Percentiles rank a stretch among this genome's conserved stretches.
These are phyloP conservation scores for Hypsibius dujardini DNA, from an alignment of 1,140 invertebrate species.

Conservation along the genomic window DNA sequence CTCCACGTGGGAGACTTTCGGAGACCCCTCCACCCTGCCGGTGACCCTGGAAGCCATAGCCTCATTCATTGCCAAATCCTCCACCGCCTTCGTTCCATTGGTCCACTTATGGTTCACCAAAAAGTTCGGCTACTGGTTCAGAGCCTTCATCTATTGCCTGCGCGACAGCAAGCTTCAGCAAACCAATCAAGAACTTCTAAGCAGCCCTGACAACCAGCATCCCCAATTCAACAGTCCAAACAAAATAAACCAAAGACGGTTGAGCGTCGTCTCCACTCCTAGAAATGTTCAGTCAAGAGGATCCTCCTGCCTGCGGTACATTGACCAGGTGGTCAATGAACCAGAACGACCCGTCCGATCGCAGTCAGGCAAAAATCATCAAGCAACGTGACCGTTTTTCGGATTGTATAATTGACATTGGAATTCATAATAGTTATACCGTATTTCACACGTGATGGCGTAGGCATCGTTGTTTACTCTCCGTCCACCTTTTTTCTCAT, in stretches of 20 bases:
- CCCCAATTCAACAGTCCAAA: background rate
- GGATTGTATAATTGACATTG: no score
- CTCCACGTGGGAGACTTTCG: background rate
- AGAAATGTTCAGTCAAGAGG: background rate
- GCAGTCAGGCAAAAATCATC: no score
- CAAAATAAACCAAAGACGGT: no score
- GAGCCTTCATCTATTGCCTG: background rate
- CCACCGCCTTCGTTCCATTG: conserved; percentile 8
- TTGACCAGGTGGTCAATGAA: background rate
- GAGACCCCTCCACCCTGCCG: background rate
- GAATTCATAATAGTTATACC: no score
- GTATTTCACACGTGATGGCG: no score
- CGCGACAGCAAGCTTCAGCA: background rate
- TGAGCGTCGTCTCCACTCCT: background rate
- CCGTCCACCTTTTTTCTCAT: no score
- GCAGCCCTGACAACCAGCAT: background rate
- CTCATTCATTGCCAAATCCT: background rate
- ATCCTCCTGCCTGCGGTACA: background rate
- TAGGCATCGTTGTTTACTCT: no score
- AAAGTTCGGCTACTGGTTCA: background rate
- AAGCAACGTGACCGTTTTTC: no score
- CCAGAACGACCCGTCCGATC: no score
- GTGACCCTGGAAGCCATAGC: background rate
- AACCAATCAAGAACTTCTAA: background rate
- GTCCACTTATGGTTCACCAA: conserved; percentile 13